Base-by-base conservation (phyloP, 2,797 vertebrate species). In the Oreochromis mossambicus region DNA sequence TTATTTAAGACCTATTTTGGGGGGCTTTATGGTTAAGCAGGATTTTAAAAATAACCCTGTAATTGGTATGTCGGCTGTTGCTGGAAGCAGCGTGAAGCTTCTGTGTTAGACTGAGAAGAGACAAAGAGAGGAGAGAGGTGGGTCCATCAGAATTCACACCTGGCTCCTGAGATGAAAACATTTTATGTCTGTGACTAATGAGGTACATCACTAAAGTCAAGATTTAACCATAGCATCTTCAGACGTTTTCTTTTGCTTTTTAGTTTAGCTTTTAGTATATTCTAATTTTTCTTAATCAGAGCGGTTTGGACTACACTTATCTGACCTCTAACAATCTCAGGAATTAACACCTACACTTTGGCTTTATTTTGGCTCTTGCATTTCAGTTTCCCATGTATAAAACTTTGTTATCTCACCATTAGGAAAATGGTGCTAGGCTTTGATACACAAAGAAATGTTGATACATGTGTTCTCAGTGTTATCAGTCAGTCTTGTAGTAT, bases 1-100 rank as follows among this genome's bases (percentile, higher is more conserved):
- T 92, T 90, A 95, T 96, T 96, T 94, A 81, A 90, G 87, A 9
- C 85, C 88, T 95, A 93, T 95, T 95, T 93, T 73, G 12, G 82
- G 90, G 91, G 51, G 55, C 88, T 91, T 91, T 88, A 89, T 83
- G 91, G 93, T 92, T 85, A 78, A 90, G 92, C 84, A 46, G 81
- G 77, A 70, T 89, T 92, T 94, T 87, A 93, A 93, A 95, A 95
- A 95, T 94, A 95, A 93, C 84, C 77, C 80, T 70, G 89, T 95
- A 95, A 95, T 95, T 94, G 91, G 90, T 66, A 85, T 36, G 87
- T 92, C 34, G 52, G 87, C 88, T 88, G 84, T 81, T 81, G 86
- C 81, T 84, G 82, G 85, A 88, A 87, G 79, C 82, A 10, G 52
- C 17, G 7, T 13, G 7, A 83, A 82, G 78, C 80, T 89, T 83